Base-by-base conservation (phyloP, 1,140 invertebrate species). In the Heliconius hewitsoni region DNA sequence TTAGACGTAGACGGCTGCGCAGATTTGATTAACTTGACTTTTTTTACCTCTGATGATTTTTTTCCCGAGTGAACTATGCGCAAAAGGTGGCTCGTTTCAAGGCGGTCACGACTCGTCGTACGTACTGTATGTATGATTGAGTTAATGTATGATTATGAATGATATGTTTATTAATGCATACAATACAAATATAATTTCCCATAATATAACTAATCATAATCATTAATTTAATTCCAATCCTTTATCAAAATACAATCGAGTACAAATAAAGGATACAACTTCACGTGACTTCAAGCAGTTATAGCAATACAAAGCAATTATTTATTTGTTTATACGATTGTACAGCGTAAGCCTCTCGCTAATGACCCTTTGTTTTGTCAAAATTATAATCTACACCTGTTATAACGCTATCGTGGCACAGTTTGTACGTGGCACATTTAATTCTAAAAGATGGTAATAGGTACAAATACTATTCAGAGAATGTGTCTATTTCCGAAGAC, bases 241-340 rank as follows among this genome's bases (percentile, higher is more conserved):
- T 66, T 23, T 3, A 30, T 27, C 23, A 27, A 27, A 66, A 30
- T 6, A 30, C 9, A 27, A 66, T 66, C 27, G 8, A 66, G 11
- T 27, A 66, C 23, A 27, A 66, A 66, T 66, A 66, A 27, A 66
- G 60, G 60, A 30, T 30, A 66, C 23, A 27, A 66, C 4, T 27
- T 66, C 13, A 30, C 60, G 60, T 66, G 60, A 66, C 27, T 66
- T 30, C 23, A 30, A 66, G 60, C 60, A 66, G 60, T 66, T 66
- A 66, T 66, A 66, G 23, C 60, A 66, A 30, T 30, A 66, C 27
- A 11, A 30, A 13, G 60, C 27, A 11, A 30, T 66, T 66, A 66
- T 66, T 66, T 30, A 66, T 66, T 30, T 66, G 27, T 66, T 66
- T 30, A 66, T 66, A 66, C 23, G 60, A 66, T 66, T 66, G 60